Evolutionary conservation across 2,888 invertebrate genomes (phyloP).

Genomic region (Platycheirus albimanus): DNA sequence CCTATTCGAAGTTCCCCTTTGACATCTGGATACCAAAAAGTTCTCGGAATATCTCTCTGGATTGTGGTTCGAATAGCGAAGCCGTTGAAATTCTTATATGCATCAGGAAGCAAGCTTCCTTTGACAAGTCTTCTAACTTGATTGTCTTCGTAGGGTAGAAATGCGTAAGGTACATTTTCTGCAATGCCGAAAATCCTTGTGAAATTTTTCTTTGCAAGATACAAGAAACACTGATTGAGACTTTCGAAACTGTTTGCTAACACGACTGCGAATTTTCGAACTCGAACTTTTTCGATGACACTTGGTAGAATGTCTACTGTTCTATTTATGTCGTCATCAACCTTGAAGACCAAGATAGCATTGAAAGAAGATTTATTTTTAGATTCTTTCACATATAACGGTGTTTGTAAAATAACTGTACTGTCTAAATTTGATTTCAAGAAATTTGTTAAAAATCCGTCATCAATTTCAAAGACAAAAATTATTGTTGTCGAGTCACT

Average conservation of each 20-base stretch:
- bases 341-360: background rate
- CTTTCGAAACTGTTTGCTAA: background rate
- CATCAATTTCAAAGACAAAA: background rate
- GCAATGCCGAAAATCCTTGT: constrained; percentile 10
- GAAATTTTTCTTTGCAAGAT: background rate
- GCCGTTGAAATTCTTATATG: background rate
- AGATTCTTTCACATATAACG: background rate
- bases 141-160: constrained; percentile 5
- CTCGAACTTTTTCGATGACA: background rate
- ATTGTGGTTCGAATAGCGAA: constrained; percentile 1
- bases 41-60: constrained; percentile 16
- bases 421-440: background rate
- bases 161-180: background rate
- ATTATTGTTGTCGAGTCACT: background rate
- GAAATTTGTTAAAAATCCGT: background rate
- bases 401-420: background rate
- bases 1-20: background rate
- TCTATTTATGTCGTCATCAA: background rate
- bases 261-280: constrained; percentile 9
- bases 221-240: background rate
- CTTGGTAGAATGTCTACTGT: background rate
- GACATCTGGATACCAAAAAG: constrained; percentile 4
- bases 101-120: background rate
- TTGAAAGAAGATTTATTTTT: background rate
- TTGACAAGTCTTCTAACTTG: background rate